These are phyloP conservation scores for Pachycephus smyrnensis DNA, from an alignment of 2,888 invertebrate species.

Conservation along the genomic window DNA sequence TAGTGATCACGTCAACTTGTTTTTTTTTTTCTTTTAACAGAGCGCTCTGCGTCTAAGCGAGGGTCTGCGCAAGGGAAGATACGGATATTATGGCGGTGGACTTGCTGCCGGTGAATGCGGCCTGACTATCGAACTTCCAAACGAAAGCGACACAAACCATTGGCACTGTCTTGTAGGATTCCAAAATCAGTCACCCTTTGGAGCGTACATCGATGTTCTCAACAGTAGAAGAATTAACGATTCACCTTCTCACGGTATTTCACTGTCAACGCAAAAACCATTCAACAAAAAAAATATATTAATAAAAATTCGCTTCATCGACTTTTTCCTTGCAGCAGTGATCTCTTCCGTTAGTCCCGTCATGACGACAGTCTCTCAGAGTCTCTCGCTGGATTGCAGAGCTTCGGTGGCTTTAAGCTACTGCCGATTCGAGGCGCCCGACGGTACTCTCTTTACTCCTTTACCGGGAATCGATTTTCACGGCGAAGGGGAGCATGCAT, in stretches of 20 bases:
- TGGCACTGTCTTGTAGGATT: conserved; percentile 70
- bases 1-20: no score
- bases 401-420: conserved; percentile 65
- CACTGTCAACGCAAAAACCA: conserved; percentile 15
- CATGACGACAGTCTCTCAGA: conserved; percentile 21
- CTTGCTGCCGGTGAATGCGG: conserved; percentile 68
- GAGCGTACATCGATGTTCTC: conserved; percentile 1
- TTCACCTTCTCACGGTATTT: no score
- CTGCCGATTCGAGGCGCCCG: conserved; percentile 43
- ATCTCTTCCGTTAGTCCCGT: conserved; percentile 5
- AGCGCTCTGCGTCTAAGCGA: conserved; percentile 23
- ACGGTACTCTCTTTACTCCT: no score
- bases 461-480: no score
- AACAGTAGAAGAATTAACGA: conserved; percentile 17
- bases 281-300: conserved; percentile 21
- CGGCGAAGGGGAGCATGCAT: no score
- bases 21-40: conserved; percentile 8
- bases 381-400: conserved; percentile 64
- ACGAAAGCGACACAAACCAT: conserved; percentile 61
- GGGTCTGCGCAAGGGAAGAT: conserved; percentile 27
- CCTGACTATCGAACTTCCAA: conserved; percentile 67
- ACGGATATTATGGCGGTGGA: conserved; percentile 69
- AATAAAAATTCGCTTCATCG: neutral
- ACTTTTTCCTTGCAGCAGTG: neutral
- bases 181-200: conserved; percentile 20